Evolutionary conservation across 2,888 invertebrate genomes (phyloP).

Genomic region (Rosalia funebris): DNA sequence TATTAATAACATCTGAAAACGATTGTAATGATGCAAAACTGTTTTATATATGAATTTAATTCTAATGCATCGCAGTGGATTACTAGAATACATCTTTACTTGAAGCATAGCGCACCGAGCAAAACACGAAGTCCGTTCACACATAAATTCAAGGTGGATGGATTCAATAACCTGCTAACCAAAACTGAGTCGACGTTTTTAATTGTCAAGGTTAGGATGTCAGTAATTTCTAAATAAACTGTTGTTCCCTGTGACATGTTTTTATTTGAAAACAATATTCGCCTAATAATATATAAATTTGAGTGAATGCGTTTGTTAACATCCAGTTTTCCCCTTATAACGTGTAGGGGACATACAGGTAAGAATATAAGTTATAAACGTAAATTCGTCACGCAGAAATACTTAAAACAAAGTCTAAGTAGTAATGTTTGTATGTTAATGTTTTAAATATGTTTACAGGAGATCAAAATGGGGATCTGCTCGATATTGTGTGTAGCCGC

Average conservation of each 20-base stretch:
- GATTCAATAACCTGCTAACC: constrained; percentile 38
- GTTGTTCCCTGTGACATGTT: constrained; percentile 35
- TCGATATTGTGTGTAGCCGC: constrained; percentile 30
- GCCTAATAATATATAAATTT: constrained; percentile 36
- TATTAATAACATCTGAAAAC: no score
- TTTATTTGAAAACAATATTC: constrained; percentile 33
- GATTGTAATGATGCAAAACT: no score
- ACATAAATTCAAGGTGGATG: constrained; percentile 19
- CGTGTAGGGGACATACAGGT: neutral
- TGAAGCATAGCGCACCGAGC: neutral
- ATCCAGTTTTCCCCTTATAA: constrained; percentile 31
- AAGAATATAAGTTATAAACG: neutral
- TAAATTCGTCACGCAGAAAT: neutral
- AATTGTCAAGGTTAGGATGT: constrained; percentile 35
- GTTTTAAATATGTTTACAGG: constrained; percentile 21
- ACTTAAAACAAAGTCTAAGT: no score
- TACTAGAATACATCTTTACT: neutral
- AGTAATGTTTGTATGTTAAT: neutral
- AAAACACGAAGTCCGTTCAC: constrained; percentile 32
- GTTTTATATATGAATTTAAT: no score
- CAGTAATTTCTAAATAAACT: constrained; percentile 23
- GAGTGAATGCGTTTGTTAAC: constrained; percentile 20
- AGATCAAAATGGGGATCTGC: constrained; percentile 37
- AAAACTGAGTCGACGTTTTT: constrained; percentile 34
- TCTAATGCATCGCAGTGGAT: no score